Base-by-base conservation (phyloP, 2,113 vertebrate genomes). In the Mus musculus region DNA sequence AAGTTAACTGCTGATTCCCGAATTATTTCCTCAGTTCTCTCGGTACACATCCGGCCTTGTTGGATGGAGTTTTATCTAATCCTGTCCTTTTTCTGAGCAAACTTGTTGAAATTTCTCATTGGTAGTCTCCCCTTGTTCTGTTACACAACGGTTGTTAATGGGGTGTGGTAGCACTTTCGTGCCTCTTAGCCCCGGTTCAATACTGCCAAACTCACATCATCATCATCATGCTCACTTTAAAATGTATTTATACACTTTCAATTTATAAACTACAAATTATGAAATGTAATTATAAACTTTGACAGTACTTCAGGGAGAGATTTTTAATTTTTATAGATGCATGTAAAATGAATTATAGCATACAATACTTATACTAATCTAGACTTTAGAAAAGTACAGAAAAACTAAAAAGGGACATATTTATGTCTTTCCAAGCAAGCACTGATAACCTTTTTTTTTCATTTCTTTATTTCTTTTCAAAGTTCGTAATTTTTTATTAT, bases 31-130 rank as follows among this genome's bases (percentile, higher is more conserved):
- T 76, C 52, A 22, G 0, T 77, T 92, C 52, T 28, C 36, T 67
- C 16, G n/a, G 80, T 36, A 42, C 7, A 30, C 33, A 80, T 73
- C 72, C 42, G 7, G 20, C 61, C 75, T 92, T 28, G 2, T 82
- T 81, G 52, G 20, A 84, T 67, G 87, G 20, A 96, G 20, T 96
- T 94, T 71, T 69, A 17, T 80, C 46, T 92, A 63, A 71, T 85
- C 78, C 19, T 5, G 6, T 84, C n/a, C 24, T 7, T 86, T 86
- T 78, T 89, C 20, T 75, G 13, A 61, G 42, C 63, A 95, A 54
- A 42, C 80, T 54, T 4, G 5, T 1, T 94, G 10, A 76, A 80
- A 36, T 88, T 92, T 90, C 22, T 71, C 49, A 39, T 6, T 82
- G 33, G 10, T 88, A 0, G 42, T 54, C 61, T 52, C 19, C 33